These are phyloP conservation scores for Eublepharis macularius DNA, from an alignment of 2,113 vertebrate genomes.

Conservation along the genomic window DNA sequence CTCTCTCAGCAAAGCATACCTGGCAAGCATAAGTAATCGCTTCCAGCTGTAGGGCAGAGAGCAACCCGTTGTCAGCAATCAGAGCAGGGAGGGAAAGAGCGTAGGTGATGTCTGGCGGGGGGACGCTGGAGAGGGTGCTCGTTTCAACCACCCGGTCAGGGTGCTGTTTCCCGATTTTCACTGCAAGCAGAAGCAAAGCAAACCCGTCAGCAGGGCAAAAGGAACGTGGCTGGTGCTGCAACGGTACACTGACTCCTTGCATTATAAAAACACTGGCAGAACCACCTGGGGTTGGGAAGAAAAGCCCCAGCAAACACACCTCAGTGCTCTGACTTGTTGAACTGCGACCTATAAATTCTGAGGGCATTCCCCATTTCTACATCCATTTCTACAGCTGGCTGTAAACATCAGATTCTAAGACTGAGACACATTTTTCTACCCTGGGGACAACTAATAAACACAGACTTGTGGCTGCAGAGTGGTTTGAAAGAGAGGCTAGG, in stretches of 20 bases:
- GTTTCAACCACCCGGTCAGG: conserved; percentile 98
- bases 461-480: neutral
- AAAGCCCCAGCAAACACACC: too few species aligned
- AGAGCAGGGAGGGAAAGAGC: conserved; percentile 81
- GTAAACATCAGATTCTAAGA: neutral
- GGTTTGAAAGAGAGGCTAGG: too few species aligned
- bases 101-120: conserved; percentile 94
- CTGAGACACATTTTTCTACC: neutral
- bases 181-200: conserved; percentile 65
- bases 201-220: neutral
- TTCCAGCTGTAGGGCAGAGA: conserved; percentile 96
- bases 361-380: neutral
- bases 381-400: neutral
- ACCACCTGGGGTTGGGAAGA: neutral
- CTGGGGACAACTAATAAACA: neutral
- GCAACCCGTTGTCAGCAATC: conserved; percentile 75
- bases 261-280: neutral
- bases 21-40: conserved; percentile 97
- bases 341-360: too few species aligned
- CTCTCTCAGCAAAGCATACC: conserved; percentile 68
- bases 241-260: too few species aligned
- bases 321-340: neutral
- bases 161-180: conserved; percentile 92
- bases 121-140: conserved; percentile 95
- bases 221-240: too few species aligned